Conservation (phyloP, 2,113 vertebrate species). For the Petaurus breviceps region DNA sequence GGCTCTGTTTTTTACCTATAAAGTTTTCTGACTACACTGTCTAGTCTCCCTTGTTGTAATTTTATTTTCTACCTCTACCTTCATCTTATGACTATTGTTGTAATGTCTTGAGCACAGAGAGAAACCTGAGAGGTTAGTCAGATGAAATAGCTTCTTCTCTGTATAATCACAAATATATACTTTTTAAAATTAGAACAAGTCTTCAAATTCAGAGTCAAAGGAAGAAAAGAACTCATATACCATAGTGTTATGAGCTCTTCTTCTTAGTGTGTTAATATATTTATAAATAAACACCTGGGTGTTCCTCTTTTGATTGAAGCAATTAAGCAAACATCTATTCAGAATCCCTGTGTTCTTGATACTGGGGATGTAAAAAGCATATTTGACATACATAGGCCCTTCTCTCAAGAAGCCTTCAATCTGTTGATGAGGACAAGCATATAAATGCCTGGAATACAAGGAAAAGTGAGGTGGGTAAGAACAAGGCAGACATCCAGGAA, state of each 20-base stretch:
- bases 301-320: too few relatives aligned
- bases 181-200: constrained; percentile 25
- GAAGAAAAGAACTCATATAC: constrained; percentile 17
- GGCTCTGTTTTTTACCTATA: constrained; percentile 13
- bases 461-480: too few relatives aligned
- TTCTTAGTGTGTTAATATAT: too few relatives aligned
- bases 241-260: not conserved
- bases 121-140: constrained; percentile 23
- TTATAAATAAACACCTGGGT: too few relatives aligned
- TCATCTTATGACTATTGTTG: not conserved
- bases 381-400: too few relatives aligned
- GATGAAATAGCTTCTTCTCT: constrained; percentile 38
- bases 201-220: constrained; percentile 38
- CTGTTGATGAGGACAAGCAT: too few relatives aligned
- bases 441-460: too few relatives aligned
- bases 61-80: not conserved
- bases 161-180: not conserved
- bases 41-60: not conserved
- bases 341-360: too few relatives aligned
- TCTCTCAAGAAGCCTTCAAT: too few relatives aligned
- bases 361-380: too few relatives aligned
- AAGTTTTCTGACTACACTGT: not conserved
- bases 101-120: constrained; percentile 12
- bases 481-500: too few relatives aligned
- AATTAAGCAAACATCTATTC: too few relatives aligned